phyloP scores from a whole-genome alignment of 2,113 vertebrate genomes.

The Ochotona curzoniae region DNA sequence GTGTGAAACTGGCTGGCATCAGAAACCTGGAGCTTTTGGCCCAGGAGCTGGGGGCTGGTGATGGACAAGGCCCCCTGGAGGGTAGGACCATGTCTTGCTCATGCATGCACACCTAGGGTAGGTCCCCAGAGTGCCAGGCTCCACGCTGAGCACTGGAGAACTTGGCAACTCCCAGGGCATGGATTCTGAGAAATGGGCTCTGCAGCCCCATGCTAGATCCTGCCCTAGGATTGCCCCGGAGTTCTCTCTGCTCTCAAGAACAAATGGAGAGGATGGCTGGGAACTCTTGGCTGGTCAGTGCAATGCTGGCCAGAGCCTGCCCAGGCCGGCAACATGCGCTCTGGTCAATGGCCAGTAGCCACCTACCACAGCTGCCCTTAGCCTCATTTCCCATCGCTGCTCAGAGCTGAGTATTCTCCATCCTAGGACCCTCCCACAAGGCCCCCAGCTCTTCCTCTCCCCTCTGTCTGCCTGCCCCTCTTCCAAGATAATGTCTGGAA shows the following conservation, averaged over 20 bases:
- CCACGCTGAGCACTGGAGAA: too few species aligned
- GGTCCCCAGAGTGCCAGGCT: not conserved
- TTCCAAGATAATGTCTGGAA: not conserved
- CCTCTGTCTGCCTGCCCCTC: not conserved
- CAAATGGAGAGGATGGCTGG: not conserved
- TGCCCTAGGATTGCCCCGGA: not conserved
- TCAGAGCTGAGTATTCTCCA: too few species aligned
- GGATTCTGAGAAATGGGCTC: too few species aligned
- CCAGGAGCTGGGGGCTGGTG: not conserved
- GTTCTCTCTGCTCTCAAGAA: not conserved
- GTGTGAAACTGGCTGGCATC: not conserved
- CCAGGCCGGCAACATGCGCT: not conserved
- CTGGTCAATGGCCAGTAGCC: not conserved
- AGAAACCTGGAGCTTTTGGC: not conserved
- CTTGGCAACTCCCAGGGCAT: not conserved
- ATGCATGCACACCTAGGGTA: fast-evolving
- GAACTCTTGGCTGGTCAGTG: not conserved
- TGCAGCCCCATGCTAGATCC: not conserved
- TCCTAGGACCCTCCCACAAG: not conserved
- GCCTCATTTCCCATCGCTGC: fast-evolving
- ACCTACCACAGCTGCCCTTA: not conserved
- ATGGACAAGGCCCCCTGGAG: not conserved
- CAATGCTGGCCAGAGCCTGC: fast-evolving
- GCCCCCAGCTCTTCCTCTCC: not conserved
- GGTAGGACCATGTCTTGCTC: fast-evolving